phyloP scores from a whole-genome alignment of 2,888 invertebrate genomes.

The Tenthredo notha region DNA sequence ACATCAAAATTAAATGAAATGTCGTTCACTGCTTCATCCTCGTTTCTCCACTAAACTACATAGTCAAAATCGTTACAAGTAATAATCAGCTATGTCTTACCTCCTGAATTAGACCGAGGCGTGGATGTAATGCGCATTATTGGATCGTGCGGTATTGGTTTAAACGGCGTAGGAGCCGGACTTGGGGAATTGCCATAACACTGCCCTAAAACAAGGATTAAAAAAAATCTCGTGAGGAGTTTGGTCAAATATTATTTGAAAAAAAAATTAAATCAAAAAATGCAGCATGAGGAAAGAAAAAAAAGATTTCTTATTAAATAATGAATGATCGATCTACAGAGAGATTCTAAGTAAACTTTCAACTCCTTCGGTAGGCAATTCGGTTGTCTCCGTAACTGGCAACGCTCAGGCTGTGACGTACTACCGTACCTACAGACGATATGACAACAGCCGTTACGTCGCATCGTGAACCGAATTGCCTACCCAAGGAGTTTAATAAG shows the following conservation, averaged over 20 bases:
- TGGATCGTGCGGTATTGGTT: constrained; percentile 70
- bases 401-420: no score
- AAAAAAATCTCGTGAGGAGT: background rate
- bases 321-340: background rate
- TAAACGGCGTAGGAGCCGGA: constrained; percentile 75
- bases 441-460: no score
- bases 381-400: no score
- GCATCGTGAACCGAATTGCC: no score
- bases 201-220: constrained; percentile 67
- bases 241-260: constrained; percentile 70
- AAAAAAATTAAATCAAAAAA: background rate
- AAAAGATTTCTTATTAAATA: background rate
- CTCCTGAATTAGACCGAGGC: constrained; percentile 65
- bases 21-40: background rate
- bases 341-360: no score
- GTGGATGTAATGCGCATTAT: constrained; percentile 71
- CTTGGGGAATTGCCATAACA: constrained; percentile 76
- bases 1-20: background rate
- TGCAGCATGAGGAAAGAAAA: background rate
- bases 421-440: no score
- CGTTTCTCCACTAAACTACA: background rate
- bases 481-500: no score
- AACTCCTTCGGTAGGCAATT: no score
- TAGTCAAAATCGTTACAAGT: background rate
- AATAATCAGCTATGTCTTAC: constrained; percentile 57